Conservation (phyloP, 2,797 vertebrate species). For the Sebastes trivittatus region DNA sequence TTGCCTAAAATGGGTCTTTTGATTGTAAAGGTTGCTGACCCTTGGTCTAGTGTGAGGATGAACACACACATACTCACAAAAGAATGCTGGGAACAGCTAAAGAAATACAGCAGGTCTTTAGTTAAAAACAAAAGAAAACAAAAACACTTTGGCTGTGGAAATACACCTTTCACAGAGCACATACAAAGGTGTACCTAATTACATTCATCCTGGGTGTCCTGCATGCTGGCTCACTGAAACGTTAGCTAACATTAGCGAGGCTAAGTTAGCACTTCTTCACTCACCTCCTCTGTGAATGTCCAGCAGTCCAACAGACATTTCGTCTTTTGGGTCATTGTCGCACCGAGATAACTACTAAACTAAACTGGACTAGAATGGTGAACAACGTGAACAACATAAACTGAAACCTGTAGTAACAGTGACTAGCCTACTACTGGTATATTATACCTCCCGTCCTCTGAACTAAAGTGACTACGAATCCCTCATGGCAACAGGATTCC, state of each 20-base stretch:
- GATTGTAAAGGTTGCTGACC: no score
- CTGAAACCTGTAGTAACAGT: not conserved
- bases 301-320: conserved; percentile 55
- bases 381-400: not conserved
- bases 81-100: no score
- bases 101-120: no score
- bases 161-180: not conserved
- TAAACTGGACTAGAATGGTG: not conserved
- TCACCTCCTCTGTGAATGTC: conserved; percentile 71
- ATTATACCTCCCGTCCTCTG: not conserved
- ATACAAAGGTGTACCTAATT: not conserved
- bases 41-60: no score
- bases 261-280: not conserved
- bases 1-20: no score
- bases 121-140: not conserved
- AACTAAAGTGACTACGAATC: not conserved
- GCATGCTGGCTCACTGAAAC: not conserved
- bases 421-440: not conserved
- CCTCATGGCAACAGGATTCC: not conserved
- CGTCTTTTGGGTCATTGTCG: conserved; percentile 42
- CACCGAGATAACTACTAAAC: not conserved
- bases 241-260: not conserved
- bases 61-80: no score
- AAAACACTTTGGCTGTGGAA: not conserved
- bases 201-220: not conserved